Percentiles rank a stretch among this genome's conserved stretches.
Evolutionary conservation across 2,797 vertebrate species (phyloP).

Genomic region (Psittacula echo): DNA sequence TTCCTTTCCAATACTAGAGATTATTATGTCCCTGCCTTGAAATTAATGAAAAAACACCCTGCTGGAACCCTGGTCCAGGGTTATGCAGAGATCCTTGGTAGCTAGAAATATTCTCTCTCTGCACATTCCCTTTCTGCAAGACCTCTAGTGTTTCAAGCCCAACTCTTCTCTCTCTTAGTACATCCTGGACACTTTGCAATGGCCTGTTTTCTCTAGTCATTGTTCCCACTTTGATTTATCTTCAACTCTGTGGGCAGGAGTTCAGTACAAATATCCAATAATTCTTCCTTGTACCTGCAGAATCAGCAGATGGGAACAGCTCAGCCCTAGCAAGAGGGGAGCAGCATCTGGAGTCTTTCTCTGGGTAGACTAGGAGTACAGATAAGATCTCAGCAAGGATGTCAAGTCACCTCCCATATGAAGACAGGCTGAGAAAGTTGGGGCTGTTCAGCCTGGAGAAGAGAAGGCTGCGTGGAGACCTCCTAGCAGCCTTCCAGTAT

Average conservation of each 20-base stretch:
- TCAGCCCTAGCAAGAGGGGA: background rate
- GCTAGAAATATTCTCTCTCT: rapidly evolving
- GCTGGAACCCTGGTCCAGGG: background rate
- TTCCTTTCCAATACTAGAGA: background rate
- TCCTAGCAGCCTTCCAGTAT: too few species aligned
- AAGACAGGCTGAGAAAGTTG: too few species aligned
- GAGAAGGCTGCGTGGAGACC: too few species aligned
- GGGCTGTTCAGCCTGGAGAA: too few species aligned
- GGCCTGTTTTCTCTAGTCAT: background rate
- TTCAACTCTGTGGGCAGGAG: background rate
- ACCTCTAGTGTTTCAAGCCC: background rate
- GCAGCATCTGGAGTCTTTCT: background rate
- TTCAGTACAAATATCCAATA: background rate
- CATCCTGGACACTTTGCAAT: background rate
- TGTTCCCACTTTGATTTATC: background rate
- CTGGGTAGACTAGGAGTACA: rapidly evolving
- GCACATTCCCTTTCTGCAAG: background rate
- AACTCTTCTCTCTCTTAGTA: background rate
- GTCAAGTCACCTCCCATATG: too few species aligned
- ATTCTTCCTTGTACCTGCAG: background rate
- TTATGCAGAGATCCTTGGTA: background rate
- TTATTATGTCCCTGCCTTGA: background rate
- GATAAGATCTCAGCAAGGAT: background rate
- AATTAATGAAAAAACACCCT: background rate
- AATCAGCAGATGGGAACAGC: background rate